A percentile compares a stretch with the other conserved stretches of the same genome.
phyloP scores from a whole-genome alignment of 2,888 invertebrate genomes.

The Acronicta psi region DNA sequence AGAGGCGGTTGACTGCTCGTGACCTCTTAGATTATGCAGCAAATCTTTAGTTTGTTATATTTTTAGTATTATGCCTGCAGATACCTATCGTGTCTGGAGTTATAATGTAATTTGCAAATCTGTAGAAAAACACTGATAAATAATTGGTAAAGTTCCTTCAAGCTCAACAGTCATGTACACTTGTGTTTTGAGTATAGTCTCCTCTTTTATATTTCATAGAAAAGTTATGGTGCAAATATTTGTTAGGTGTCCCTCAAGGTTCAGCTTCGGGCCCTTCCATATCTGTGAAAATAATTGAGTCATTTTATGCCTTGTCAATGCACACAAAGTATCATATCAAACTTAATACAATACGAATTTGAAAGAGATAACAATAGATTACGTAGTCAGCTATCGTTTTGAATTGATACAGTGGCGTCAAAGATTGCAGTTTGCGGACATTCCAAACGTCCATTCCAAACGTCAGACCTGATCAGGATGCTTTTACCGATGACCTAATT shows the following conservation, averaged over 20 bases:
- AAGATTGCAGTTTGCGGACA: conserved; percentile 24
- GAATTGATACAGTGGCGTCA: conserved; percentile 52
- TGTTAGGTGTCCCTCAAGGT: conserved; percentile 1
- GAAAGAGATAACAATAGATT: conserved; percentile 35
- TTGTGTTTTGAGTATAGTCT: no score
- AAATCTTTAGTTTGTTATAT: neutral
- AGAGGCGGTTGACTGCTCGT: neutral
- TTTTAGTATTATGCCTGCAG: no score
- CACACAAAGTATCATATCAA: conserved; percentile 3
- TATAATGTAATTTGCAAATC: no score
- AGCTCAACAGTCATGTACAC: no score
- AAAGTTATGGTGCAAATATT: neutral
- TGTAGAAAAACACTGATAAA: no score
- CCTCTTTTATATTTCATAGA: no score
- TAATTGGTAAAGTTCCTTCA: no score
- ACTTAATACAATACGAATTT: conserved; percentile 9
- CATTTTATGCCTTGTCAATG: neutral
- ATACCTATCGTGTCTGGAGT: no score
- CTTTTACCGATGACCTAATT: conserved; percentile 18
- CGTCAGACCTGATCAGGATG: conserved; percentile 29
- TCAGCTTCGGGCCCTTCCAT: neutral
- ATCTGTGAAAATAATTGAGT: neutral
- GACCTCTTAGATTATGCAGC: neutral
- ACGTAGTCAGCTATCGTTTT: conserved; percentile 38
- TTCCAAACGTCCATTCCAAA: conserved; percentile 37